Evolutionary conservation across 2,797 vertebrate species (phyloP), one percentile per base, ranked within the genome.

Genomic region (Melanotaenia maccullochi): DNA sequence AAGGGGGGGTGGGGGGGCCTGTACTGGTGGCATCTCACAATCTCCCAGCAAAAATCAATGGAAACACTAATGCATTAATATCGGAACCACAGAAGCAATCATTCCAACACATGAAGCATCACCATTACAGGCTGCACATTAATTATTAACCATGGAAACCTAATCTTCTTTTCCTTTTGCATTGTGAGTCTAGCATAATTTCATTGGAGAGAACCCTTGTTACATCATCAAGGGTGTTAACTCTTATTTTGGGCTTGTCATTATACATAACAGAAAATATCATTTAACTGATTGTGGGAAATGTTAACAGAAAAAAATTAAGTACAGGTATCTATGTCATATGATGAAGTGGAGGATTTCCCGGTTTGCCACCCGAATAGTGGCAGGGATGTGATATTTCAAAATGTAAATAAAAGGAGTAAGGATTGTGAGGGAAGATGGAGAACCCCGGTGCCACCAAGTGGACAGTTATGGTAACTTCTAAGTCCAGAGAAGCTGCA

Each of bases 401-500:
- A 54, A 52, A 25, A 55, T 55, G 25, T 56, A 56, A 30, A 56
- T 8, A 1, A 56, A 28, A 18, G 13, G 1, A 6, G 2, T 30
- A 14, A 54, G 13, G 51, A 54, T 54, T 54, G 44, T 49, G 24
- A 25, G 11, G 25, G 16, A 30, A 20, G 14, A 1, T 56, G n/a
- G n/a, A 25, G 35, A 38, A 8, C 57, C 8, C 0, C 61, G 59
- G 78, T 78, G 80, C 4, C 85, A 30, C 52, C 78, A 0, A 28
- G 86, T 69, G 85, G 79, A 8, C 16, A n/a, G 65, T 38, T n/a
- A n/a, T 5, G 5, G n/a, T 6, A 30, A 4, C 9, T 38, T 2
- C 12, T 9, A 54, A 40, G 1, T 38, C 32, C 4, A 20, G 2
- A 14, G 40, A 11, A n/a, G n/a, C n/a, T 9, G 9, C 47, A 51